Base-by-base conservation (phyloP, 2,113 vertebrate genomes). In the Emydocephalus ijimae region DNA sequence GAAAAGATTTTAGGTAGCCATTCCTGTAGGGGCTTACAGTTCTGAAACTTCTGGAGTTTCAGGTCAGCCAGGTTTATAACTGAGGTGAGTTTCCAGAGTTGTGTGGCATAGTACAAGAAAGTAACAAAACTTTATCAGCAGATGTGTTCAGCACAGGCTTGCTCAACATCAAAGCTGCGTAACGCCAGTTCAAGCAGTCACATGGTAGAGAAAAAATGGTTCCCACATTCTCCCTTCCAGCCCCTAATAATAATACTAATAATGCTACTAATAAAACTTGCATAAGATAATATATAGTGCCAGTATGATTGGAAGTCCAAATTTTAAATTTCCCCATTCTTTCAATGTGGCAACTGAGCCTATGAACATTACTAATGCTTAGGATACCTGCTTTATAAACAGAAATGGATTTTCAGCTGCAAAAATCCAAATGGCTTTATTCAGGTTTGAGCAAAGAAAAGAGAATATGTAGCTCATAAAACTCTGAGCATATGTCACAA, bases 11-110 rank as follows among this genome's bases (percentile, higher is more conserved):
- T 95, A 92, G 93, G 93, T 89, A 90, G 95, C 91, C 94, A 59
- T 29, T 89, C 69, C 92, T 91, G 87, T 92, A 87, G 85, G 64
- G 69, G 54, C 3, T 45, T 64, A 92, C 1, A 1, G 87, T 90
- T 1, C 90, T 54, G 91, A 90, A 90, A 85, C 88, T 54, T 90
- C 43, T 0, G 0, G 87, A 93, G 91, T 93, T 92, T 0, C 18
- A 94, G 93, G 5, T 91, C 61, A 0, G 87, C 95, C 6, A 34
- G 90, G 91, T 93, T 90, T 92, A 91, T 45, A 90, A 97, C 96
- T 98, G 98, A 98, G 98, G 97, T 98, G 96, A 95, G 93, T 97
- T 97, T 97, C 96, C 97, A 94, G 94, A 96, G 96, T 97, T 97
- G 95, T 96, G 96, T 96, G 96, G 96, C 89, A 26, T n/a, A 92